A percentile compares a stretch with the other conserved stretches of the same genome.
phyloP scores from a whole-genome alignment of 2,113 vertebrate genomes.

The Montifringilla adamsi region DNA sequence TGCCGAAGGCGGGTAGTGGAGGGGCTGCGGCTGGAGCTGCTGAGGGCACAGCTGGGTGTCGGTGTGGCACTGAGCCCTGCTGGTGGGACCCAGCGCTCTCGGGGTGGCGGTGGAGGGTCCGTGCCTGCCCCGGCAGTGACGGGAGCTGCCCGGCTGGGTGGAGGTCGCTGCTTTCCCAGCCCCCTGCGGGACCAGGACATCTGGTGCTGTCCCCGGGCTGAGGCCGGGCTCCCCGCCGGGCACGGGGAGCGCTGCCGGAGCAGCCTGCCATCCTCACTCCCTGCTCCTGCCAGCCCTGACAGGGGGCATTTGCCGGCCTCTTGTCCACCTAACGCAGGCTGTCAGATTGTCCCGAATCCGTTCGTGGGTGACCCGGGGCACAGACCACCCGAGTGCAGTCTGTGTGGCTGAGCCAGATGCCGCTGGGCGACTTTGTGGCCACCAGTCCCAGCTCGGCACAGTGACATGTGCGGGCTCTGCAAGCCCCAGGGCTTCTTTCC shows the following conservation, averaged over 20 bases:
- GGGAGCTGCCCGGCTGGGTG: not conserved
- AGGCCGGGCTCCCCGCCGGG: slow-evolving; percentile 71
- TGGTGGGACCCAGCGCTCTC: not conserved
- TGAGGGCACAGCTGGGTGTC: not conserved
- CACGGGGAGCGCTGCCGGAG: slow-evolving; percentile 46
- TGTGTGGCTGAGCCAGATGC: not conserved
- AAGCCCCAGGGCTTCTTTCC: not conserved
- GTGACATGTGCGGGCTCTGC: not conserved
- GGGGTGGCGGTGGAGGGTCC: not conserved
- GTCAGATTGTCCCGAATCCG: not conserved
- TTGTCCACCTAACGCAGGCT: rapidly evolving
- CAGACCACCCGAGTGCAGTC: not conserved
- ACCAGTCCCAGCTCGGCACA: not conserved
- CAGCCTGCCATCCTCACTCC: not conserved
- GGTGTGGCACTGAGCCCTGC: not conserved
- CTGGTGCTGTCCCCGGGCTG: slow-evolving; percentile 72
- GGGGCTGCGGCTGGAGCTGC: not conserved
- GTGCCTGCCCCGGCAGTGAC: not conserved
- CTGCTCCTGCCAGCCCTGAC: not conserved
- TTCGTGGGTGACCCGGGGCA: not conserved
- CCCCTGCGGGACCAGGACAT: slow-evolving; percentile 63
- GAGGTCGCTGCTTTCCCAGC: slow-evolving; percentile 81
- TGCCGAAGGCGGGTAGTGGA: not conserved
- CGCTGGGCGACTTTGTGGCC: rapidly evolving
- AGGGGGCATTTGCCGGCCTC: not conserved